phyloP scores from a whole-genome alignment of 2,888 invertebrate species.

The Cheilosia impressa region DNA sequence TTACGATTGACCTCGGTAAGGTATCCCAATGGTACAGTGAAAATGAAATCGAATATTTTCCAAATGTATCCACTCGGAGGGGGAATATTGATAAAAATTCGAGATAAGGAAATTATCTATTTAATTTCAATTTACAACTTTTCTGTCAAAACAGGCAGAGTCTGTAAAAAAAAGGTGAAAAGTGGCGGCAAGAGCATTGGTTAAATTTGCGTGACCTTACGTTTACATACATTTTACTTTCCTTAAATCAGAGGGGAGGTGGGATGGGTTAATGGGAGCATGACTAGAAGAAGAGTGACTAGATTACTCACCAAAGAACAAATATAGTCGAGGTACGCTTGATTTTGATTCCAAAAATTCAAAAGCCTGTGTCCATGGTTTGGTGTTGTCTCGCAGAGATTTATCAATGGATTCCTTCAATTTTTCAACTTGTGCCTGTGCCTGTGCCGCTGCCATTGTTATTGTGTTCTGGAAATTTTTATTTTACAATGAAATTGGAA shows the following conservation, averaged over 20 bases:
- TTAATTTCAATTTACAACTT: too few species aligned
- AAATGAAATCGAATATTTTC: neutral
- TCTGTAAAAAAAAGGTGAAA: slow-evolving; percentile 11
- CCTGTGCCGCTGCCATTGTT: slow-evolving; percentile 70
- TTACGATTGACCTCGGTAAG: slow-evolving; percentile 29
- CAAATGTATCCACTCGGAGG: neutral
- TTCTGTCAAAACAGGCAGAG: too few species aligned
- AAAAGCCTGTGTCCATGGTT: slow-evolving; percentile 89
- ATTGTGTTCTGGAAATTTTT: slow-evolving; percentile 7
- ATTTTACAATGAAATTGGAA: neutral
- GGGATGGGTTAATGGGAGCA: neutral
- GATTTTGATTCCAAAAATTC: slow-evolving; percentile 88
- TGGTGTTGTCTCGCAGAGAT: slow-evolving; percentile 87
- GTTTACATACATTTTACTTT: slow-evolving; percentile 3
- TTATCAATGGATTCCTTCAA: slow-evolving; percentile 86
- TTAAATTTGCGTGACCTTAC: neutral
- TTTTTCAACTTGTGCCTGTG: slow-evolving; percentile 82
- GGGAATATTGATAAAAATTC: slow-evolving; percentile 12
- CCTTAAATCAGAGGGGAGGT: neutral
- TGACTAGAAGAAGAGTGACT: slow-evolving; percentile 6
- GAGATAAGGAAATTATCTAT: slow-evolving; percentile 21
- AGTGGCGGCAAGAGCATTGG: slow-evolving; percentile 23
- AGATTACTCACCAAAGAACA: slow-evolving; percentile 89
- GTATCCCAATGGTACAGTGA: slow-evolving; percentile 23
- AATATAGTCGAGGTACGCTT: slow-evolving; percentile 89